Percentiles rank a stretch among this genome's conserved stretches.
These are phyloP conservation scores for Notodonta ziczac DNA, from an alignment of 2,888 invertebrate species.

Conservation along the genomic window DNA sequence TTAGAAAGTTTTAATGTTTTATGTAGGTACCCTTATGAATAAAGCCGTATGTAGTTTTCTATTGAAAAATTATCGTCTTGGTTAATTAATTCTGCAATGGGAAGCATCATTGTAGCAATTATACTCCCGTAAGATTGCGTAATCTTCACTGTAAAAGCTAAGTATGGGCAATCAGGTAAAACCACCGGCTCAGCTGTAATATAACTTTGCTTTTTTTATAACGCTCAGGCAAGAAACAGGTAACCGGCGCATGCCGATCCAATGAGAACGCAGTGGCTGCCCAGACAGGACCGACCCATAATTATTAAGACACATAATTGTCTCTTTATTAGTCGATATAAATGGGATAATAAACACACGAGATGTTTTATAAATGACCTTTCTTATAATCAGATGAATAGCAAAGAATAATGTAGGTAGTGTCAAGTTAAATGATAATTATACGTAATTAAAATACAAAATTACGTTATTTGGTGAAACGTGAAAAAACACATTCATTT, in stretches of 20 bases:
- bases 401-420: constrained; percentile 9
- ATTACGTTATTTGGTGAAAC: too few relatives aligned
- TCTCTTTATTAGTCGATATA: constrained; percentile 24
- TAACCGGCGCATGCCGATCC: constrained; percentile 59
- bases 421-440: too few relatives aligned
- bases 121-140: constrained; percentile 15
- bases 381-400: neutral
- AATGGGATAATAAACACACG: constrained; percentile 8
- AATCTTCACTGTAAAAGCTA: constrained; percentile 24
- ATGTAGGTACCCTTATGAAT: too few relatives aligned
- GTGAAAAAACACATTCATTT: neutral
- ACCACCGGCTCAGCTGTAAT: constrained; percentile 33
- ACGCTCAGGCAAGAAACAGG: constrained; percentile 43
- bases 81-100: too few relatives aligned
- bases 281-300: constrained; percentile 18
- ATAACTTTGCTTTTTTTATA: constrained; percentile 32
- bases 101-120: neutral
- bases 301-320: constrained; percentile 37
- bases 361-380: constrained; percentile 1
- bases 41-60: too few relatives aligned
- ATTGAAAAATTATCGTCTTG: too few relatives aligned
- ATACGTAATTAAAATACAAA: too few relatives aligned
- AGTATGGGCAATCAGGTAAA: constrained; percentile 40
- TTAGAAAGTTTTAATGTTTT: neutral
- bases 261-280: constrained; percentile 50